Evolutionary conservation across 2,888 invertebrate genomes (phyloP), one percentile per base, ranked within the genome.

Genomic region (Smittia aterrima): DNA sequence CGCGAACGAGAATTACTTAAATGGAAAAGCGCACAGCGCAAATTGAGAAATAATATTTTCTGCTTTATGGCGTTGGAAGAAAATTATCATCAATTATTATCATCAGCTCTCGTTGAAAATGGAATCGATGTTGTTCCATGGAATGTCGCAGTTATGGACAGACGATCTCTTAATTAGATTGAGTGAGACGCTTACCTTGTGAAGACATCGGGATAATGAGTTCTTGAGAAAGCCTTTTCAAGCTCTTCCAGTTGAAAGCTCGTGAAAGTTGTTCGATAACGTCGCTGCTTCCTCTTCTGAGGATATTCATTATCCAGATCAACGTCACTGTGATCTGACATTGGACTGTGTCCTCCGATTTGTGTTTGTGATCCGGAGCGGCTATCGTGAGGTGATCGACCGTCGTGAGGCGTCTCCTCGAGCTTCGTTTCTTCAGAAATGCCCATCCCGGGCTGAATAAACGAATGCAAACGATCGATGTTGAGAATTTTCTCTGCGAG

Each of bases 161-260:
- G 22, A 1, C 2, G 25, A 64, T 27, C 27, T 24, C 64, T 64
- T 64, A 64, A 64, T 64, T 64, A 64, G 22, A 25, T 27, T 64
- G 38, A 53, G n/a, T 53, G 13, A 18, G 11, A 3, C 16, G 18
- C 85, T 84, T 80, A 94, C 95, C 95, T 92, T 53, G 97, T 97
- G 84, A 98, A 98, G 1, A 98, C 97, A 83, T 98, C 98, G 41
- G 98, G 98, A 82, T 98, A 98, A 83, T 98, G 98, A 13, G 98
- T 98, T 81, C 96, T 91, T 1, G 96, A 92, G 84, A 98, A 98
- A 0, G 97, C 97, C 81, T 97, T 97, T 84, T 98, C 97, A 79
- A 98, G 83, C 82, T 98, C 97, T 82, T 98, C 97, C 77, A 98
- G 85, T 83, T 98, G 95, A 80, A 93, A 95, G 80, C 94, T 94